Evolutionary conservation across 1,140 invertebrate genomes (phyloP).

Genomic region (Pachypsylla venusta): DNA sequence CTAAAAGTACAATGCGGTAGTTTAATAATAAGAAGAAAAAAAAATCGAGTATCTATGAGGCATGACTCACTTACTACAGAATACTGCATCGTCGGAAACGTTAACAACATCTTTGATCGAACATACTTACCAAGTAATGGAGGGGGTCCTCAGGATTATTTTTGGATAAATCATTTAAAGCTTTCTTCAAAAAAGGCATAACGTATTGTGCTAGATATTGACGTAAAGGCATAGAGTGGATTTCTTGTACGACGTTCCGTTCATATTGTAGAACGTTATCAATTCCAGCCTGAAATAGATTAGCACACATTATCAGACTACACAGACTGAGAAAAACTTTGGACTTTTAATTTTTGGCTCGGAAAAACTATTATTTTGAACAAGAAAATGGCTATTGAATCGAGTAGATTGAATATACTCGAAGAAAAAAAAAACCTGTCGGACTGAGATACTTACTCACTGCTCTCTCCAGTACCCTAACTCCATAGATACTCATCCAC

Average conservation of each 20-base stretch:
- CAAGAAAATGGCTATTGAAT: too few relatives aligned
- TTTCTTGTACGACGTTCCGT: neutral
- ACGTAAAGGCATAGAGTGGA: neutral
- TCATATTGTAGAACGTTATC: neutral
- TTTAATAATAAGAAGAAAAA: neutral
- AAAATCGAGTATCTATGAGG: too few relatives aligned
- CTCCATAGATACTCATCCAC: too few relatives aligned
- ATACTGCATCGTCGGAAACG: neutral
- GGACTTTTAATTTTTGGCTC: too few relatives aligned
- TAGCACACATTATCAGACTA: neutral
- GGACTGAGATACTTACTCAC: too few relatives aligned
- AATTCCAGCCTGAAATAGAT: neutral
- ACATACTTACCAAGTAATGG: conserved; percentile 3
- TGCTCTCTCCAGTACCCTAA: too few relatives aligned
- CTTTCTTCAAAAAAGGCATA: neutral
- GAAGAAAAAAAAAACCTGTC: too few relatives aligned
- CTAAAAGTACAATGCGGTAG: neutral
- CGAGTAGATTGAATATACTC: too few relatives aligned
- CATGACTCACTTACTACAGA: too few relatives aligned
- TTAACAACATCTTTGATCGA: neutral
- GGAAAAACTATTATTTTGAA: too few relatives aligned
- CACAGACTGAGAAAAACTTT: too few relatives aligned
- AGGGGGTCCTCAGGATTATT: neutral
- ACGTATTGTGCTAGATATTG: neutral
- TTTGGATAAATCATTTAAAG: neutral